A percentile compares a stretch with the other conserved stretches of the same genome.
Conservation (phyloP, 2,797 vertebrate species). For the Neosilurus hyrtlii region DNA sequence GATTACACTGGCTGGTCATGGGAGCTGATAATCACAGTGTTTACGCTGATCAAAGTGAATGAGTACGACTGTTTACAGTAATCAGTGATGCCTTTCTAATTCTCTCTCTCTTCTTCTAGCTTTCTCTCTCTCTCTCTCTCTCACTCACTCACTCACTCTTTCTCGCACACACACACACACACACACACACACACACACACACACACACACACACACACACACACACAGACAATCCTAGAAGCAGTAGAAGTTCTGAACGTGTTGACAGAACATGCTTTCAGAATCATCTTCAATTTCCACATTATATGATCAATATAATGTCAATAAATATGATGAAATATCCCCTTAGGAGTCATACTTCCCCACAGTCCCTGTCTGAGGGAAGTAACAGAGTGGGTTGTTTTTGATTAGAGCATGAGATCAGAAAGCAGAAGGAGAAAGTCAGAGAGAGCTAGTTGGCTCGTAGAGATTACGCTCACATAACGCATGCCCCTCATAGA, state of each 20-base stretch:
- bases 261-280: not conserved
- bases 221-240: not conserved
- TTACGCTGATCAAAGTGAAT: conserved; percentile 41
- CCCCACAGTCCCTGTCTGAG: conserved; percentile 33
- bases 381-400: conserved; percentile 38
- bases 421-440: conserved; percentile 42
- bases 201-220: not conserved
- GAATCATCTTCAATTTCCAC: conserved; percentile 4
- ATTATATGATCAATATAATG: conserved; percentile 25
- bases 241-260: not conserved
- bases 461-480: conserved; percentile 43
- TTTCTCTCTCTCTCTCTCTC: not conserved
- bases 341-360: conserved; percentile 31
- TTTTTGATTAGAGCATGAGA: conserved; percentile 50
- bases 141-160: not conserved
- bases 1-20: conserved; percentile 38
- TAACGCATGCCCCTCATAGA: conserved; percentile 28
- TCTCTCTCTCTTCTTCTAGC: not conserved
- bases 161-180: not conserved
- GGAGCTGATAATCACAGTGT: conserved; percentile 36
- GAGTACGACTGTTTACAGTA: conserved; percentile 20
- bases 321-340: conserved; percentile 36
- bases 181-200: not conserved
- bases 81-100: conserved; percentile 14
- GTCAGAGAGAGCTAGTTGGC: conserved; percentile 13